These are phyloP conservation scores for Morone saxatilis DNA, from an alignment of 2,113 vertebrate genomes.

Conservation along the genomic window DNA sequence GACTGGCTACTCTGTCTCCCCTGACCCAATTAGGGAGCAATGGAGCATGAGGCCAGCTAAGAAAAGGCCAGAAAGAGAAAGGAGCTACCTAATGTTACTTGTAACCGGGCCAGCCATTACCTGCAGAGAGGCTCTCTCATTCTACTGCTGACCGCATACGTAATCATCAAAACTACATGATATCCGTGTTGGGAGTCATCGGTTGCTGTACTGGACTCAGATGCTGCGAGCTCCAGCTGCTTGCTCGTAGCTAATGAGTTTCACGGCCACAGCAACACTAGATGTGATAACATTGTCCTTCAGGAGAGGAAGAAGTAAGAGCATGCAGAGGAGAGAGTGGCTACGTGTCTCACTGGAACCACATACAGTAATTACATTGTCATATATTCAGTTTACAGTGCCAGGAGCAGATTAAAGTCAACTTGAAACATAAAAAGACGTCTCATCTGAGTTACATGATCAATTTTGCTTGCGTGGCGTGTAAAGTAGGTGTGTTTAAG, in stretches of 20 bases:
- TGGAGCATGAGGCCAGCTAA: constrained; percentile 78
- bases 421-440: constrained; percentile 51
- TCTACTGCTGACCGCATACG: constrained; percentile 56
- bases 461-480: constrained; percentile 48
- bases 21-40: constrained; percentile 86
- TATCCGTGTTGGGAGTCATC: constrained; percentile 15
- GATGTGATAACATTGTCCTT: constrained; percentile 57
- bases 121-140: constrained; percentile 65
- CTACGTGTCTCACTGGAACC: constrained; percentile 53
- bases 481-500: constrained; percentile 62
- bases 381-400: constrained; percentile 57
- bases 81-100: constrained; percentile 68
- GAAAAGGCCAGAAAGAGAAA: constrained; percentile 74
- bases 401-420: constrained; percentile 70
- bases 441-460: constrained; percentile 61
- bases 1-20: constrained; percentile 84
- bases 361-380: constrained; percentile 64
- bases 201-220: constrained; percentile 25
- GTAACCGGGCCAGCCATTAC: constrained; percentile 66
- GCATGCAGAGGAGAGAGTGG: constrained; percentile 26
- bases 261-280: constrained; percentile 35
- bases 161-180: constrained; percentile 54
- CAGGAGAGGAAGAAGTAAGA: constrained; percentile 27
- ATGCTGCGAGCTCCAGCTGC: not conserved
- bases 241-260: constrained; percentile 16